A percentile compares a stretch with the other conserved stretches of the same genome.
These are phyloP conservation scores for Trididemnum clinides DNA, from an alignment of 23 tunicate genomes.

Conservation along the genomic window DNA sequence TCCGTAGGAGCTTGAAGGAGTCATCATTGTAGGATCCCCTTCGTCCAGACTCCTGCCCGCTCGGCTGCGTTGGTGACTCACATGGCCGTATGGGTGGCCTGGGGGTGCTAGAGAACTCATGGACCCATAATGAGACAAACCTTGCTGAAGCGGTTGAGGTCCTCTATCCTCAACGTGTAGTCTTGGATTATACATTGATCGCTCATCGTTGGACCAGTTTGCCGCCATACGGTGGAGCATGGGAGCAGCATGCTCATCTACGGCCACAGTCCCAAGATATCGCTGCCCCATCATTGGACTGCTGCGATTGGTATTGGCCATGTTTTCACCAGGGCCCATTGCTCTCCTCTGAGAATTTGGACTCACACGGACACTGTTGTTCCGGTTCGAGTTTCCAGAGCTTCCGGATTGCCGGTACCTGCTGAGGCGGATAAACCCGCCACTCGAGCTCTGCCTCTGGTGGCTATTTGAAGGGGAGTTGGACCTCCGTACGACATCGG, in stretches of 20 bases:
- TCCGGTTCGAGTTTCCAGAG: constrained; percentile 65
- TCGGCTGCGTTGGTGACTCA: constrained; percentile 50
- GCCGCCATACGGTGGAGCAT: constrained; percentile 59
- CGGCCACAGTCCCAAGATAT: constrained; percentile 31
- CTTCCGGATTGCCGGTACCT: background rate
- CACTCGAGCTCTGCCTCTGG: constrained; percentile 53
- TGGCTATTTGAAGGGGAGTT: constrained; percentile 38
- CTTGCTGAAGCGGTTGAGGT: background rate
- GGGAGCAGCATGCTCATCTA: constrained; percentile 55
- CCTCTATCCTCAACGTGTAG: background rate
- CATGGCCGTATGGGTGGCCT: constrained; percentile 31
- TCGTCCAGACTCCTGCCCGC: constrained; percentile 89
- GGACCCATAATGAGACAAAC: constrained; percentile 74
- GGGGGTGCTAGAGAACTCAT: constrained; percentile 66
- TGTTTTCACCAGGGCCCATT: constrained; percentile 41
- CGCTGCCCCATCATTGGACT: constrained; percentile 51
- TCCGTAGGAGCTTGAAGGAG: constrained; percentile 21
- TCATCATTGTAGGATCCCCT: constrained; percentile 47
- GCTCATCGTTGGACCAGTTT: constrained; percentile 10
- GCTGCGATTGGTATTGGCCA: constrained; percentile 5
- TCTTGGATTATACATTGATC: background rate
- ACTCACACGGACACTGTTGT: constrained; percentile 73
- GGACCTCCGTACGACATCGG: constrained; percentile 49
- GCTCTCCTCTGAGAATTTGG: constrained; percentile 59
- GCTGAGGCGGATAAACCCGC: background rate